Conservation (phyloP, 2,113 vertebrate genomes). For the Podarcis cretensis region DNA sequence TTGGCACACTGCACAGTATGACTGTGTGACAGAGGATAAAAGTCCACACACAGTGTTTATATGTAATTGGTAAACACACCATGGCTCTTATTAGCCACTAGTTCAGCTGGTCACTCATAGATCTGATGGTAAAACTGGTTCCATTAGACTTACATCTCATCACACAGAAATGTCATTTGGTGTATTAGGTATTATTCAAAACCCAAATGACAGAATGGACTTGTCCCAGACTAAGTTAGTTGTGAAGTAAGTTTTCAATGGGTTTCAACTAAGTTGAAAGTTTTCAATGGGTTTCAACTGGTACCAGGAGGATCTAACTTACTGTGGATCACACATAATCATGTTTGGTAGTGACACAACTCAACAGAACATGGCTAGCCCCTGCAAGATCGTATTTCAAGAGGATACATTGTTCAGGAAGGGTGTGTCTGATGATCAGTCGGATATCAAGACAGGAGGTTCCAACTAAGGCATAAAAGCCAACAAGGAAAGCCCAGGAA, state of each 20-base stretch:
- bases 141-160: background rate
- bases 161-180: background rate
- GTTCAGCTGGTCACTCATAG: background rate
- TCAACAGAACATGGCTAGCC: background rate
- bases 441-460: background rate
- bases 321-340: background rate
- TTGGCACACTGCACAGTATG: background rate
- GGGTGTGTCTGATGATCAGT: background rate
- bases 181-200: background rate
- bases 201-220: background rate
- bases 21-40: background rate
- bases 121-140: background rate
- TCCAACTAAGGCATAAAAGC: background rate
- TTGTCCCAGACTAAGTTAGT: background rate
- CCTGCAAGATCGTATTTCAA: background rate
- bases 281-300: background rate
- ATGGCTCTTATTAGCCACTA: background rate
- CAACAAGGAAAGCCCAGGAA: background rate
- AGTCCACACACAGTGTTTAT: background rate
- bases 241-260: background rate
- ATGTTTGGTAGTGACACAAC: background rate
- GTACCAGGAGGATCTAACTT: background rate
- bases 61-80: background rate
- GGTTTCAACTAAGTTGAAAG: background rate
- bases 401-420: too few relatives aligned